Base-by-base conservation (phyloP, 92 coral and sea anemone species). In the Metridium senile region DNA sequence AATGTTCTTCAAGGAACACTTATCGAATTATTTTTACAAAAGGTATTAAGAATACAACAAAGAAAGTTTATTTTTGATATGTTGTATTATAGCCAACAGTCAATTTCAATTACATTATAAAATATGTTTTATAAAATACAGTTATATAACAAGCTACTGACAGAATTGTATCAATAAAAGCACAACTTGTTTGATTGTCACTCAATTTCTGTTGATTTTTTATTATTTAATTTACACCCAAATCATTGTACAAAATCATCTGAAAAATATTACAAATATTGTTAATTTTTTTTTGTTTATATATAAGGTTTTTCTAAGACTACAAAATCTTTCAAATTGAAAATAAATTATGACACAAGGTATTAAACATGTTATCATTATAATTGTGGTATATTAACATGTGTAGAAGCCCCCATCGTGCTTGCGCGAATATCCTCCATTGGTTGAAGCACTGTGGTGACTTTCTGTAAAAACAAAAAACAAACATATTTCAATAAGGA, bases 401-500 rank as follows among this genome's bases (percentile, higher is more conserved):
- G 97, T 90, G 65, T 95, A 95, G 71, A 93, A 95, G 63, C 99
- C 99, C 7, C 99, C 99, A 45, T 95, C 97, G 21, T 95, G 99
- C 81, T 95, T 95, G 33, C 99, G 82, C 0, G 99, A 95, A 58
- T 95, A 95, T 16, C 99, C 99, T 1, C 99, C 97, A 87, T 95
- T 95, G 23, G 99, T 95, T 45, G 99, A 89, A 4, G 99, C 99
- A 81, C 97, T 95, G 89, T 95, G 99, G 66, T 95, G 99, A 45
- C 99, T 95, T 76, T 95, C 99, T 92, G 90, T 2, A 74, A 76
- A 4, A 23, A 54, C 26, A 76, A 76, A 20, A 27, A 29, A 32
- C 21, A 9, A 64, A 54, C 61, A 54, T 19, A 54, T 54, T 54
- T 21, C 13, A 39, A 13, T 4, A 17, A 0, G 34, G 8, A 72